A percentile compares a stretch with the other conserved stretches of the same genome.
Evolutionary conservation across 2,113 vertebrate species (phyloP).

Genomic region (Pollachius pollachius): DNA sequence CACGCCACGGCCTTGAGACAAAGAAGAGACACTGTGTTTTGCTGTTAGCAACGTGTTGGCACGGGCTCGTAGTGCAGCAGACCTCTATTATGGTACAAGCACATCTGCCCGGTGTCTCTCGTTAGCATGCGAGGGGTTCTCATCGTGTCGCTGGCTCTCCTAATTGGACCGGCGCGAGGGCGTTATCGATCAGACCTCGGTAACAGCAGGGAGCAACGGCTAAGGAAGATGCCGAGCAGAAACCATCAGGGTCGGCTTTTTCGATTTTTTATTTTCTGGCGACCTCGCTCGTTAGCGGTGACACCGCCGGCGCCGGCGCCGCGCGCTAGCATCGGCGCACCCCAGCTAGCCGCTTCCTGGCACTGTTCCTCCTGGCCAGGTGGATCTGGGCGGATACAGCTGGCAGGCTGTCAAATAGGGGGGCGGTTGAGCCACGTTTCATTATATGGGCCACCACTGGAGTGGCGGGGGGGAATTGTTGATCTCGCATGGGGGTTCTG

Average conservation of each 20-base stretch:
- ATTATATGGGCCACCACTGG: no score
- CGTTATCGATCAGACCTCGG: constrained; percentile 52
- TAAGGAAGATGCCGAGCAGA: constrained; percentile 42
- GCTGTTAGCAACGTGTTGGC: constrained; percentile 26
- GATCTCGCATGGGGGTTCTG: neutral
- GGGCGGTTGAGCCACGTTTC: no score
- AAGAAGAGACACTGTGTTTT: constrained; percentile 34
- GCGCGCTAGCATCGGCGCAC: constrained; percentile 13
- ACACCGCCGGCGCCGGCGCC: constrained; percentile 25
- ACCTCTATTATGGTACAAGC: constrained; percentile 31
- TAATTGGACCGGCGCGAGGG: constrained; percentile 49
- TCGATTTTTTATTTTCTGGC: constrained; percentile 26
- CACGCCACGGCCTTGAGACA: neutral
- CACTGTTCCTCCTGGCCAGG: no score
- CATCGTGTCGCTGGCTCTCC: constrained; percentile 33
- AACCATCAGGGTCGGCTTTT: constrained; percentile 42
- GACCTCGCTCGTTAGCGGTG: constrained; percentile 65
- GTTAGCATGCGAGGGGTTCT: constrained; percentile 48
- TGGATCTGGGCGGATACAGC: no score
- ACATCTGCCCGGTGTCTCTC: constrained; percentile 32
- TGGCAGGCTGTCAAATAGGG: no score
- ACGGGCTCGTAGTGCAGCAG: constrained; percentile 25
- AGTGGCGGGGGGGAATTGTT: no score
- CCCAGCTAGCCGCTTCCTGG: no score
- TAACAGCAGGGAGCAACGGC: constrained; percentile 30